Conservation (phyloP, 2,888 invertebrate genomes). For the Stenoptilia bipunctidactyla region DNA sequence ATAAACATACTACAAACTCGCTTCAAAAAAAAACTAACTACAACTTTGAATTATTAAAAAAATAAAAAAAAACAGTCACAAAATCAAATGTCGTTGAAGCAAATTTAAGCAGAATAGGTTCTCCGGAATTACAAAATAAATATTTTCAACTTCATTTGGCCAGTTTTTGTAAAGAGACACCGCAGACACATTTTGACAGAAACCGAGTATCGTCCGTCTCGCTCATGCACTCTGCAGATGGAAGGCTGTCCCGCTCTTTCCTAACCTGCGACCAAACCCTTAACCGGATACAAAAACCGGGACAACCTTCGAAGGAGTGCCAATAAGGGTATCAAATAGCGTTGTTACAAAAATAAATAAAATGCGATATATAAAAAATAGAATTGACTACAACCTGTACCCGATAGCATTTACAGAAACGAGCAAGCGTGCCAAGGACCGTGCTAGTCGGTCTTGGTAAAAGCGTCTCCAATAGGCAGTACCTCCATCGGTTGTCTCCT, state of each 20-base stretch:
- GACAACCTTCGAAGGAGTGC: conserved; percentile 72
- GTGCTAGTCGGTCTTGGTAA: conserved; percentile 28
- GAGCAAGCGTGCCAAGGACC: conserved; percentile 13
- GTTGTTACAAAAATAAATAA: conserved; percentile 59
- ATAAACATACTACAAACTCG: conserved; percentile 52
- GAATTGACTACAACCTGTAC: conserved; percentile 68
- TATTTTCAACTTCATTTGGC: conserved; percentile 57
- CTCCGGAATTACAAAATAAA: conserved; percentile 66
- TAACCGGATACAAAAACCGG: conserved; percentile 68
- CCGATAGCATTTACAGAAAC: conserved; percentile 51
- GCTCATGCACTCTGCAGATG: conserved; percentile 38
- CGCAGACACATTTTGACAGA: conserved; percentile 44
- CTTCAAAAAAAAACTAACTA: conserved; percentile 55
- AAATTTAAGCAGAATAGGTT: conserved; percentile 72
- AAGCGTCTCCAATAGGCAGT: conserved; percentile 71
- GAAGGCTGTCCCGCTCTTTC: conserved; percentile 61
- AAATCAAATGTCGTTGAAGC: conserved; percentile 59
- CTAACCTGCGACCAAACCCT: not conserved
- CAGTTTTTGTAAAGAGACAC: conserved; percentile 59
- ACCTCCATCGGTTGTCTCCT: conserved; percentile 97
- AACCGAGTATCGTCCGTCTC: conserved; percentile 13
- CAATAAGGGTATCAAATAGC: conserved; percentile 55
- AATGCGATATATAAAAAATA: conserved; percentile 62
- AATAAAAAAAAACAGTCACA: conserved; percentile 38
- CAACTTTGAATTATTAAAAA: conserved; percentile 44